phyloP scores from a whole-genome alignment of 2,888 invertebrate genomes.

The Caenorhabditis becei region DNA sequence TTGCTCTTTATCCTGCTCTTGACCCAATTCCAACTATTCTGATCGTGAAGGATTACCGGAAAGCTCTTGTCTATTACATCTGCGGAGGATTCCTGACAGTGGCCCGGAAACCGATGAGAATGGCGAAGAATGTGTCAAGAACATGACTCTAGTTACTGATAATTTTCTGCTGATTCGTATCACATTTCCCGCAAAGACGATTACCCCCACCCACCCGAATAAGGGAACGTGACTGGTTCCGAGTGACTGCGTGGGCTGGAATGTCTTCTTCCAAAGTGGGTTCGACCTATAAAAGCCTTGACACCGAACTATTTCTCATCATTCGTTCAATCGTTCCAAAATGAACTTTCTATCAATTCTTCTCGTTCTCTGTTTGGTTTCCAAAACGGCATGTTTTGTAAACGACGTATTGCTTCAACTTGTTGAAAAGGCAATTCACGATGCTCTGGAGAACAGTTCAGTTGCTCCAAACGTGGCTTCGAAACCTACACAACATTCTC shows the following conservation, averaged over 20 bases:
- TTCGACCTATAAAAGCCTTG: background rate
- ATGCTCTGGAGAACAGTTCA: background rate
- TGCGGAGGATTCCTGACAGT: background rate
- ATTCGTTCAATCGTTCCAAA: too few species aligned
- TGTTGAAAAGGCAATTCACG: background rate
- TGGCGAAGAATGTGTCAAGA: background rate
- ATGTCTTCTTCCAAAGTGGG: background rate
- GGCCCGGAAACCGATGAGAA: background rate
- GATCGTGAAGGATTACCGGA: conserved; percentile 26
- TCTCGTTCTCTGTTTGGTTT: background rate
- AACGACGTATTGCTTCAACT: conserved; percentile 8
- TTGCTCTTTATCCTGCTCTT: conserved; percentile 21
- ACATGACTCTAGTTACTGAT: background rate
- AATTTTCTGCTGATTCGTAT: background rate
- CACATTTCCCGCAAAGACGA: conserved; percentile 9
- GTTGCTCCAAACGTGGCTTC: background rate
- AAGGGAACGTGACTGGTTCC: conserved; percentile 9
- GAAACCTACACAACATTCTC: too few species aligned
- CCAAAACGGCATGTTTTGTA: background rate
- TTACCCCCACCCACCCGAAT: conserved; percentile 11
- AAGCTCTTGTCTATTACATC: conserved; percentile 4
- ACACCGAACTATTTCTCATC: background rate
- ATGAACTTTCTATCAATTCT: background rate
- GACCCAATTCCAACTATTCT: conserved; percentile 35
- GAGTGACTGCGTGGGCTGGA: background rate